Evolutionary conservation across 1,140 invertebrate species (phyloP).

Genomic region (Uloborus diversus): DNA sequence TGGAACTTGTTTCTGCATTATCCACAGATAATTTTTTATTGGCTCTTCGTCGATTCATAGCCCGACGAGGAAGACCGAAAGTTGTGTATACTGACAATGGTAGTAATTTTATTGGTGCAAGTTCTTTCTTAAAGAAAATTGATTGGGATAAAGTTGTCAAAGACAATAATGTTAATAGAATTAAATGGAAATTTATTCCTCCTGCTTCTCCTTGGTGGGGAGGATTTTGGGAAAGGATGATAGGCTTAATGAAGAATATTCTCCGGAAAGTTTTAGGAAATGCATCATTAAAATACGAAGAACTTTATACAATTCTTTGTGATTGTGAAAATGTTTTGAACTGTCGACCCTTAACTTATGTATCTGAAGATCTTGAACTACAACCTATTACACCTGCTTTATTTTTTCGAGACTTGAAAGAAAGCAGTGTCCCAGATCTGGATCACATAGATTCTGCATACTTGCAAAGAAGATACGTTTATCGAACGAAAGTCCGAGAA

Average conservation of each 20-base stretch:
- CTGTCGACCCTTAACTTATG: conserved; percentile 13
- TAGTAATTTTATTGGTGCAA: not conserved
- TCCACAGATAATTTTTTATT: conserved; percentile 64
- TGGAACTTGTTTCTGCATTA: conserved; percentile 64
- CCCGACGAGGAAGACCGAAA: not conserved
- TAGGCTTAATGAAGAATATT: conserved; percentile 15
- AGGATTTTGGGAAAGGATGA: conserved; percentile 23
- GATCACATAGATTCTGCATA: not conserved
- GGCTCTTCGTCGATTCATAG: conserved; percentile 55
- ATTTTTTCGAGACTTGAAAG: not conserved
- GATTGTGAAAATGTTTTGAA: conserved; percentile 29
- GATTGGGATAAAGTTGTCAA: not conserved
- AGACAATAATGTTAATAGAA: not conserved
- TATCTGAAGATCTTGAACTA: conserved; percentile 10
- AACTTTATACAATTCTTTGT: conserved; percentile 7
- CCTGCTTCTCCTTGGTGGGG: not conserved
- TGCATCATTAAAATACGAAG: not conserved
- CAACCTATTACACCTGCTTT: not conserved
- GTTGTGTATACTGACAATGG: conserved; percentile 36
- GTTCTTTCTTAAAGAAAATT: not conserved
- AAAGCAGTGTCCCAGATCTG: not conserved
- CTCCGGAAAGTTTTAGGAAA: not conserved
- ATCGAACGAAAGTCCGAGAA: not conserved
- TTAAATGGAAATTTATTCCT: conserved; percentile 11
- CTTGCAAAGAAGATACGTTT: not conserved